Percentiles rank a stretch among this genome's conserved stretches.
Conservation (phyloP, 2,797 vertebrate species). For the Apogon hyalosoma region DNA sequence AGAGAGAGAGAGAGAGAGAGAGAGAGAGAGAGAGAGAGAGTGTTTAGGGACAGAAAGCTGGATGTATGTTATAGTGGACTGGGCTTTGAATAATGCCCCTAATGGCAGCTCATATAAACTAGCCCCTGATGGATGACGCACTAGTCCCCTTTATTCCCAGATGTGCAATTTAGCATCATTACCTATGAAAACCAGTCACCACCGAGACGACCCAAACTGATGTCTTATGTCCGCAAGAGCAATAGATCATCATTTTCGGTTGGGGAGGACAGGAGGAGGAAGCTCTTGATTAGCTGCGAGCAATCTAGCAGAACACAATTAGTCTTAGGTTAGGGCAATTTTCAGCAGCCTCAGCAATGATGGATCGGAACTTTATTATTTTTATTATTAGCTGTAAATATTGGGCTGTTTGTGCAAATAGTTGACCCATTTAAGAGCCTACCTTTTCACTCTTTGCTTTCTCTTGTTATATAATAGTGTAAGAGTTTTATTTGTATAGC, state of each 20-base stretch:
- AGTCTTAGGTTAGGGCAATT: slow-evolving; percentile 39
- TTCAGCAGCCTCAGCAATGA: slow-evolving; percentile 36
- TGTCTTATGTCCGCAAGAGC: slow-evolving; percentile 51
- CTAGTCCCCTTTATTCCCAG: slow-evolving; percentile 68
- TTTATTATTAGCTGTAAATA: neutral
- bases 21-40: slow-evolving; percentile 12
- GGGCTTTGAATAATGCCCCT: slow-evolving; percentile 69
- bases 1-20: too few relatives aligned
- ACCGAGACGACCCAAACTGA: slow-evolving; percentile 52
- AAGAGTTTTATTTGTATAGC: too few relatives aligned
- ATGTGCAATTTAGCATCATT: slow-evolving; percentile 80
- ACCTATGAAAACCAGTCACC: slow-evolving; percentile 75
- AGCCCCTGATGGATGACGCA: slow-evolving; percentile 74
- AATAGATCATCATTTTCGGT: slow-evolving; percentile 70
- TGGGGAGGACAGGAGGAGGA: slow-evolving; percentile 60
- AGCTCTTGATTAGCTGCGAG: slow-evolving; percentile 68
- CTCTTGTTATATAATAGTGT: neutral
- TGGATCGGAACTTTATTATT: slow-evolving; percentile 7
- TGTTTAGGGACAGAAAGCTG: slow-evolving; percentile 54
- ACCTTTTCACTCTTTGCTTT: neutral
- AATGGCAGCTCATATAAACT: slow-evolving; percentile 59
- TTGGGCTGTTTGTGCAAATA: neutral
- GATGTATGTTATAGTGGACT: slow-evolving; percentile 54
- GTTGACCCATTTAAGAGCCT: slow-evolving; percentile 16
- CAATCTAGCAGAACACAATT: slow-evolving; percentile 64